These are phyloP conservation scores for Harpalus rubripes DNA, from an alignment of 2,888 invertebrate genomes.

Conservation along the genomic window DNA sequence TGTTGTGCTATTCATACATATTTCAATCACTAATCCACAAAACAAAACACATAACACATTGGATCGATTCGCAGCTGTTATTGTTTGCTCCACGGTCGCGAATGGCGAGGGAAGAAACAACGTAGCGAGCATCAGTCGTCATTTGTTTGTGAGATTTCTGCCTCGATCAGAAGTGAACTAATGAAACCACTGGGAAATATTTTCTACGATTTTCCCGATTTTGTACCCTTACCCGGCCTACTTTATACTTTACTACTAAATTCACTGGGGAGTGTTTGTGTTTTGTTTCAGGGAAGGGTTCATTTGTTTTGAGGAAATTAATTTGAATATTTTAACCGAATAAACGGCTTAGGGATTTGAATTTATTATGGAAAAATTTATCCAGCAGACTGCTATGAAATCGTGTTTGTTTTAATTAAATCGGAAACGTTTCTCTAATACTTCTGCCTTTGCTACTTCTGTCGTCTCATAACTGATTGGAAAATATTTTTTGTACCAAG, in stretches of 20 bases:
- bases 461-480: background rate
- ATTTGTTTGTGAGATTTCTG: slow-evolving; percentile 35
- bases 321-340: slow-evolving; percentile 37
- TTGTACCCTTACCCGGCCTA: background rate
- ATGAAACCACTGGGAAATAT: slow-evolving; percentile 33
- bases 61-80: slow-evolving; percentile 37
- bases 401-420: slow-evolving; percentile 10
- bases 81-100: slow-evolving; percentile 21
- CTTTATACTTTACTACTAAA: background rate
- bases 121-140: slow-evolving; percentile 26
- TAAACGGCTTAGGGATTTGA: slow-evolving; percentile 14
- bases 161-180: slow-evolving; percentile 12
- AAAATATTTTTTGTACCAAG: too few relatives aligned
- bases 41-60: slow-evolving; percentile 2
- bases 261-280: slow-evolving; percentile 22
- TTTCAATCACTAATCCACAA: background rate
- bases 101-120: slow-evolving; percentile 16
- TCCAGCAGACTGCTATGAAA: background rate
- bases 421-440: background rate
- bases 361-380: background rate
- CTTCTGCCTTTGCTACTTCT: background rate
- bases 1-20: background rate
- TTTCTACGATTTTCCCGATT: background rate
- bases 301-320: slow-evolving; percentile 24
- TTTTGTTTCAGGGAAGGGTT: slow-evolving; percentile 2